A percentile compares a stretch with the other conserved stretches of the same genome.
phyloP scores from a whole-genome alignment of 2,888 invertebrate genomes.

The Meloe dianella region DNA sequence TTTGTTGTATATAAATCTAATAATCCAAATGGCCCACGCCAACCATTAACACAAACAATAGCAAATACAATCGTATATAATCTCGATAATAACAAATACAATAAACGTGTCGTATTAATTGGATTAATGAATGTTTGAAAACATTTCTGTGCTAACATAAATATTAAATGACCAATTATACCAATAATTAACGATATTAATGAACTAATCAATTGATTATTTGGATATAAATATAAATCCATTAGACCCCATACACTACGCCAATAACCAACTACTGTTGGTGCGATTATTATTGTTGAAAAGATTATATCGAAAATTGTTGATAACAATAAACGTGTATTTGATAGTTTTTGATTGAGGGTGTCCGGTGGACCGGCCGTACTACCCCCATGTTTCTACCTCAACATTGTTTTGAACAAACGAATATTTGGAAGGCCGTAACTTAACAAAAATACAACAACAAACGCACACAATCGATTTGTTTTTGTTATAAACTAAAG shows the following conservation, averaged over 20 bases:
- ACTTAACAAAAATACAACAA: not conserved
- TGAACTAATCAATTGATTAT: constrained; percentile 67
- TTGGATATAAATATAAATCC: constrained; percentile 74
- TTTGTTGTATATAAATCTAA: constrained; percentile 75
- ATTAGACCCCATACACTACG: constrained; percentile 84
- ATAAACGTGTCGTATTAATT: constrained; percentile 67
- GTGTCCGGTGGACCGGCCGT: constrained; percentile 70
- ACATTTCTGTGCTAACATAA: constrained; percentile 72
- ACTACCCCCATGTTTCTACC: constrained; percentile 70
- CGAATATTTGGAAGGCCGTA: too few relatives aligned
- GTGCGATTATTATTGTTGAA: constrained; percentile 76
- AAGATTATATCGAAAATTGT: constrained; percentile 74
- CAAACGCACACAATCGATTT: not conserved
- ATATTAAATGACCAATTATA: constrained; percentile 70
- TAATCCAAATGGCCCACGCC: constrained; percentile 84
- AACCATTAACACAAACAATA: constrained; percentile 83
- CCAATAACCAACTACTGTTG: constrained; percentile 86
- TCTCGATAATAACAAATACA: constrained; percentile 74
- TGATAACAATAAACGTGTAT: constrained; percentile 62
- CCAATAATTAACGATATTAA: constrained; percentile 74
- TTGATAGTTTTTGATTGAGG: constrained; percentile 48
- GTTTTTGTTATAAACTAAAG: constrained; percentile 5
- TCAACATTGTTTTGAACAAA: constrained; percentile 6
- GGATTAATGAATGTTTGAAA: constrained; percentile 69
- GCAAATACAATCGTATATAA: constrained; percentile 78